Conservation (phyloP, 2,888 invertebrate species). For the Brachylomia viminalis region DNA sequence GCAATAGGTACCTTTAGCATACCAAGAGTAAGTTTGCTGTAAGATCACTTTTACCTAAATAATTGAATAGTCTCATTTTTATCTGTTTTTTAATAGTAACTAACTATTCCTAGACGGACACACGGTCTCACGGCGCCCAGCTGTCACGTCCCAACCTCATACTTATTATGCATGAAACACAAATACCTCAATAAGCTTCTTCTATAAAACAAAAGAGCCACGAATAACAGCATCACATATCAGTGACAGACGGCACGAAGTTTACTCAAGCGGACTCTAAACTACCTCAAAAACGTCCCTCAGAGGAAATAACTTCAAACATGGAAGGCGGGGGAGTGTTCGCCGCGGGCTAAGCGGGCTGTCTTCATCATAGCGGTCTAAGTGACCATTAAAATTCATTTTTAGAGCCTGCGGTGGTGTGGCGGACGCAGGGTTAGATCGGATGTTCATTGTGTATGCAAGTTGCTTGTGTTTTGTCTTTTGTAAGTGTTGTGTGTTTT, state of each 20-base stretch:
- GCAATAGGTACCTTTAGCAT: background rate
- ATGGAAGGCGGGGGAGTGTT: constrained; percentile 65
- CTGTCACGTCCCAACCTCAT: constrained; percentile 19
- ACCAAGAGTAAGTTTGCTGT: background rate
- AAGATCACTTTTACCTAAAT: background rate
- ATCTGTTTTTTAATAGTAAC: background rate
- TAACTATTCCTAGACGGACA: background rate
- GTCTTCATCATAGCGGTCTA: constrained; percentile 83
- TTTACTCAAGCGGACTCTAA: constrained; percentile 61
- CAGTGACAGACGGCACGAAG: constrained; percentile 55
- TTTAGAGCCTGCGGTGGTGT: constrained; percentile 75
- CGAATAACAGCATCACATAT: constrained; percentile 51
- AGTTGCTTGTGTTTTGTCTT: constrained; percentile 53
- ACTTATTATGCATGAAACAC: constrained; percentile 45
- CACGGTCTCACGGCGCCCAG: background rate
- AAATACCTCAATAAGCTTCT: constrained; percentile 42
- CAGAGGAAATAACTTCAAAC: constrained; percentile 64
- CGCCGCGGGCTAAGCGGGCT: constrained; percentile 72
- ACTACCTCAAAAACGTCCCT: constrained; percentile 64
- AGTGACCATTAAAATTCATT: constrained; percentile 88
- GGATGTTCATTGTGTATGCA: constrained; percentile 53
- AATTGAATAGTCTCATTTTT: background rate
- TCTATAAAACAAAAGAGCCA: constrained; percentile 42
- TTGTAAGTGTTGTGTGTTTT: constrained; percentile 42
- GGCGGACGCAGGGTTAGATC: constrained; percentile 57